Evolutionary conservation across 2,888 invertebrate genomes (phyloP).

Genomic region (Agriopis marginaria): DNA sequence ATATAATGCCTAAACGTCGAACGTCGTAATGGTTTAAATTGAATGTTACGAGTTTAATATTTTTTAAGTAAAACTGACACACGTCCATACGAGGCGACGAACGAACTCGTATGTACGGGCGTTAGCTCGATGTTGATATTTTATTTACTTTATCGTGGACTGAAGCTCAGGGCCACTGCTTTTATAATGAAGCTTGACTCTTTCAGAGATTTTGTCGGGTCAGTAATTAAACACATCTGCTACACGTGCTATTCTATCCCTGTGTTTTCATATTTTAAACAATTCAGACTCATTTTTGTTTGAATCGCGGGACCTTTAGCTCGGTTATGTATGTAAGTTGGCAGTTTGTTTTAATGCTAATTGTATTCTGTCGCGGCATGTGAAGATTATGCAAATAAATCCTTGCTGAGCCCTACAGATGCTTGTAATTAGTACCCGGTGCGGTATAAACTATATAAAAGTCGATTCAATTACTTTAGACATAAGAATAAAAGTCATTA

Average conservation of each 20-base stretch:
- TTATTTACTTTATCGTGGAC: slow-evolving; percentile 77
- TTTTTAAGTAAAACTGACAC: too few relatives aligned
- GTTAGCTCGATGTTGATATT: slow-evolving; percentile 80
- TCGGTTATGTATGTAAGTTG: slow-evolving; percentile 51
- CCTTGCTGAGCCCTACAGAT: slow-evolving; percentile 47
- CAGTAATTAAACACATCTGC: slow-evolving; percentile 84
- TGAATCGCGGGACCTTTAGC: slow-evolving; percentile 60
- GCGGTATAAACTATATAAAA: slow-evolving; percentile 39
- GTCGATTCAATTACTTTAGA: slow-evolving; percentile 37
- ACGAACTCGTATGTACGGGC: too few relatives aligned
- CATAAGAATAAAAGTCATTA: slow-evolving; percentile 24
- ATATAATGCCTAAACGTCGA: too few relatives aligned
- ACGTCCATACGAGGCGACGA: too few relatives aligned
- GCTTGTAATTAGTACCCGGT: slow-evolving; percentile 47
- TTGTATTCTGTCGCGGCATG: slow-evolving; percentile 55
- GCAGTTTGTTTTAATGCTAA: slow-evolving; percentile 64
- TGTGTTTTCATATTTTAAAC: slow-evolving; percentile 66
- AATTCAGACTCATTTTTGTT: slow-evolving; percentile 62
- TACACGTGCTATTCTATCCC: slow-evolving; percentile 74
- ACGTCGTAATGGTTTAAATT: too few relatives aligned
- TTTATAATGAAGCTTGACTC: slow-evolving; percentile 77
- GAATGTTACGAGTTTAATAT: too few relatives aligned
- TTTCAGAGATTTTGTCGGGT: slow-evolving; percentile 78
- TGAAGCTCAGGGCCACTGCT: slow-evolving; percentile 64
- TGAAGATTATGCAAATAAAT: slow-evolving; percentile 58